Percentiles rank a stretch among this genome's conserved stretches.
Evolutionary conservation across 2,888 invertebrate genomes (phyloP).

Genomic region (Heliconius erato): DNA sequence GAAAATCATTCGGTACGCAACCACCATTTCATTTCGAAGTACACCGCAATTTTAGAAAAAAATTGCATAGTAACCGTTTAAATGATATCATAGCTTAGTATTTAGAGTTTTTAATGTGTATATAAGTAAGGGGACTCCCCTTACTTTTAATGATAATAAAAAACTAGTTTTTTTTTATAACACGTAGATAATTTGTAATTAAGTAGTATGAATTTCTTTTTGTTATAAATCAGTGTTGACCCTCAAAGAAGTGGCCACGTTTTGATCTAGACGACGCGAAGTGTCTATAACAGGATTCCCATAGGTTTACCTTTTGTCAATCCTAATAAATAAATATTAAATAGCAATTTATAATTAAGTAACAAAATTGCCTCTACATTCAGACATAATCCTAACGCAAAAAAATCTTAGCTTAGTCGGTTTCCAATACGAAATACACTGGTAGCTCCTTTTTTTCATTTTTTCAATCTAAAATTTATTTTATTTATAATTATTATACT

Average conservation of each 20-base stretch:
- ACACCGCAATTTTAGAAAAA: slow-evolving; percentile 24
- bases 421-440: not conserved
- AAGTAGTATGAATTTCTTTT: not conserved
- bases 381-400: no score
- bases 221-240: not conserved
- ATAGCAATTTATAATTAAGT: no score
- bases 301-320: not conserved
- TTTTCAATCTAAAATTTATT: not conserved
- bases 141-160: not conserved
- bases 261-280: not conserved
- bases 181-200: not conserved
- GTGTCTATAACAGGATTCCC: not conserved
- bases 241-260: not conserved
- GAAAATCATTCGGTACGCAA: slow-evolving; percentile 17
- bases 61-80: not conserved
- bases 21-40: slow-evolving; percentile 15
- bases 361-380: no score
- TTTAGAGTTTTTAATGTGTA: not conserved
- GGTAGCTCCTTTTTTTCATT: no score
- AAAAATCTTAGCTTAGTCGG: not conserved
- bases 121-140: no score
- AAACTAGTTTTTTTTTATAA: not conserved
- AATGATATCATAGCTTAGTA: not conserved
- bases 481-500: not conserved
- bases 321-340: not conserved